Percentiles rank a stretch among this genome's conserved stretches.
Conservation (phyloP, 23 tunicate species). For the Clavelina lepadiformis region DNA sequence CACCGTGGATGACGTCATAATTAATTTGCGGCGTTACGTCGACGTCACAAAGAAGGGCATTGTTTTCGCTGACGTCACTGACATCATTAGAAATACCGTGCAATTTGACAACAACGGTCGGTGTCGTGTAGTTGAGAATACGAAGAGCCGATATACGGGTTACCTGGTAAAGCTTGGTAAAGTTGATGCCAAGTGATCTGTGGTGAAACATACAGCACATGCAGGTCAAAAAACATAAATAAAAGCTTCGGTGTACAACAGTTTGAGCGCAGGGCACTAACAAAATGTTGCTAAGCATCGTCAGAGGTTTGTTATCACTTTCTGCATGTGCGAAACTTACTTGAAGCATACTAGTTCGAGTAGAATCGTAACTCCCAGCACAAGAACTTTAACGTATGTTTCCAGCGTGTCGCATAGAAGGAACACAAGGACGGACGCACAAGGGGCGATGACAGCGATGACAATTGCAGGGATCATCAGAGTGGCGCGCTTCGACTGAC, state of each 20-base stretch:
- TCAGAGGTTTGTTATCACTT: too few species aligned
- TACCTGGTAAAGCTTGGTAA: slow-evolving; percentile 56
- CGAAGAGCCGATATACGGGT: slow-evolving; percentile 62
- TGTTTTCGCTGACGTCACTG: too few species aligned
- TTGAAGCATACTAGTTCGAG: slow-evolving; percentile 42
- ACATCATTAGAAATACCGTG: too few species aligned
- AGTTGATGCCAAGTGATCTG: slow-evolving; percentile 57
- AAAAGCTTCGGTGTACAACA: neutral
- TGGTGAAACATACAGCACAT: neutral
- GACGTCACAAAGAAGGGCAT: too few species aligned
- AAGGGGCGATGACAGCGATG: slow-evolving; percentile 63
- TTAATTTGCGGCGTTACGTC: too few species aligned
- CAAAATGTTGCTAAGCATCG: too few species aligned
- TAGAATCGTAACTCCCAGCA: slow-evolving; percentile 49
- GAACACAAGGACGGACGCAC: slow-evolving; percentile 51
- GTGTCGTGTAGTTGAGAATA: slow-evolving; percentile 62
- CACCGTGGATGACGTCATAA: too few species aligned
- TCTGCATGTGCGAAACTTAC: slow-evolving; percentile 56
- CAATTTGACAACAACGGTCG: too few species aligned
- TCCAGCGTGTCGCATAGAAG: slow-evolving; percentile 12
- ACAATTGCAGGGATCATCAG: slow-evolving; percentile 43
- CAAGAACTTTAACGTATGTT: slow-evolving; percentile 52
- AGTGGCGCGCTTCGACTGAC: slow-evolving; percentile 32
- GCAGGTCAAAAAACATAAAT: neutral
- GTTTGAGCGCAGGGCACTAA: too few species aligned